Conservation (phyloP, 1,140 invertebrate species). For the Orchesella cincta region DNA sequence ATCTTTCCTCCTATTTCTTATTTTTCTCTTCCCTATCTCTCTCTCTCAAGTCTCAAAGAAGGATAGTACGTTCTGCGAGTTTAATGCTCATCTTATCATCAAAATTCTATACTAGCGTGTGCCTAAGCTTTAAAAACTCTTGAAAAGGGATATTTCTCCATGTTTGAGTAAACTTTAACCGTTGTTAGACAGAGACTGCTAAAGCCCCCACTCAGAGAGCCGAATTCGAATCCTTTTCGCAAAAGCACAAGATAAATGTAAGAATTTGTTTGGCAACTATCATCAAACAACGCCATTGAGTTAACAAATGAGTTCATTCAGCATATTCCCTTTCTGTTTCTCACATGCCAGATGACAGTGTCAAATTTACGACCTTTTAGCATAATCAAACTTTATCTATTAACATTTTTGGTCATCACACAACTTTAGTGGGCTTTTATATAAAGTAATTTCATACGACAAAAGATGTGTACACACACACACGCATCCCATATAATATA, state of each 20-base stretch:
- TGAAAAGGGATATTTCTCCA: too few relatives aligned
- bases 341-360: constrained; percentile 28
- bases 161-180: too few relatives aligned
- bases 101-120: too few relatives aligned
- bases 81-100: too few relatives aligned
- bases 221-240: too few relatives aligned
- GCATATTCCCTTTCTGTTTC: neutral
- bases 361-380: constrained; percentile 23
- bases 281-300: constrained; percentile 18
- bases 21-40: neutral
- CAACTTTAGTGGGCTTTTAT: constrained; percentile 26
- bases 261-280: neutral
- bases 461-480: neutral
- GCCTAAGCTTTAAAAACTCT: too few relatives aligned
- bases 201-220: too few relatives aligned
- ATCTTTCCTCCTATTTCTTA: constrained; percentile 27
- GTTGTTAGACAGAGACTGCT: too few relatives aligned
- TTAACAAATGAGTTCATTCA: constrained; percentile 27
- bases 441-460: too few relatives aligned
- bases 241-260: neutral
- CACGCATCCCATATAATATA: too few relatives aligned
- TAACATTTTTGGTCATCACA: constrained; percentile 30
- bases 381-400: constrained; percentile 26
- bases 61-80: neutral
- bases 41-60: neutral